phyloP scores from a whole-genome alignment of 2,113 vertebrate genomes.

The Erythrocercus mccallii region DNA sequence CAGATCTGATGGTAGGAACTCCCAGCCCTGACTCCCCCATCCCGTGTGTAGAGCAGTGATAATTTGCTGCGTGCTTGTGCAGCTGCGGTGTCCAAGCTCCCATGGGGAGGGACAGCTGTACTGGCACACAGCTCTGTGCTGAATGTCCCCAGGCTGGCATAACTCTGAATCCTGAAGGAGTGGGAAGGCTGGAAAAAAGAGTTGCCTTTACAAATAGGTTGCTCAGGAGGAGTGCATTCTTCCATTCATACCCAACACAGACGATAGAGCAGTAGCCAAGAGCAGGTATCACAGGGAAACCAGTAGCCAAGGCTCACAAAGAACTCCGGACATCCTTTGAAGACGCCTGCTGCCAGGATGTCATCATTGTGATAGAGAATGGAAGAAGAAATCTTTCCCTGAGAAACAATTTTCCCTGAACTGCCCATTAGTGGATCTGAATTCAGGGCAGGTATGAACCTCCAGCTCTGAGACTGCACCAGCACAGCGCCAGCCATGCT shows the following conservation, averaged over 20 bases:
- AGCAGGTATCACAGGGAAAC: neutral
- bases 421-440: neutral
- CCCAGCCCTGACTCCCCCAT: neutral
- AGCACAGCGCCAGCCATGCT: neutral
- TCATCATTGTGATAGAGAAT: neutral
- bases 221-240: neutral
- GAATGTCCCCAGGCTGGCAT: neutral
- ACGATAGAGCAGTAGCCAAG: neutral
- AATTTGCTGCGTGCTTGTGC: neutral
- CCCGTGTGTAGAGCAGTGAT: fast-evolving
- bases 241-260: neutral
- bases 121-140: neutral
- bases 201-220: neutral
- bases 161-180: neutral
- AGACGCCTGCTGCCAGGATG: neutral
- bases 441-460: neutral
- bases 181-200: neutral
- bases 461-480: neutral
- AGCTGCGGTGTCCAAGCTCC: neutral
- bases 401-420: neutral
- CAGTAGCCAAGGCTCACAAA: neutral
- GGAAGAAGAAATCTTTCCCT: neutral
- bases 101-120: neutral
- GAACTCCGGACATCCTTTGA: neutral
- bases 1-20: neutral